A percentile compares a stretch with the other conserved stretches of the same genome.
phyloP scores from a whole-genome alignment of 2,113 vertebrate genomes.

The Pogonocichla stellata region DNA sequence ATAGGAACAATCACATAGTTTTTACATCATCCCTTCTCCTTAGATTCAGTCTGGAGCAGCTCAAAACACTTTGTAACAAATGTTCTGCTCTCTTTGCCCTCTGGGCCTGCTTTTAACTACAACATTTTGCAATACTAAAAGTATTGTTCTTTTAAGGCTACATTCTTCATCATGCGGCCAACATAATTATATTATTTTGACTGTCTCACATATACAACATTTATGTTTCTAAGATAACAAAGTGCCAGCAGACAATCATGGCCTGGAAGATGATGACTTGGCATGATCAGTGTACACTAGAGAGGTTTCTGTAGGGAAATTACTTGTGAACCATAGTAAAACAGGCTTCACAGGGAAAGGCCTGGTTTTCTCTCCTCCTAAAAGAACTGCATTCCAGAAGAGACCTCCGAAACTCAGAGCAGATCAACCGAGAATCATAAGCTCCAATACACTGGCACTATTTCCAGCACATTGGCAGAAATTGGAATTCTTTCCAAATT shows the following conservation, averaged over 20 bases:
- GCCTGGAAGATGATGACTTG: not conserved
- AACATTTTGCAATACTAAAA: not conserved
- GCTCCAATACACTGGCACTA: not conserved
- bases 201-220: not conserved
- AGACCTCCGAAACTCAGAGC: not conserved
- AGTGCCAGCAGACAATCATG: not conserved
- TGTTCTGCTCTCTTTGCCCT: not conserved
- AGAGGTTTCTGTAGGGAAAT: not conserved
- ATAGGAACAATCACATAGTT: not conserved
- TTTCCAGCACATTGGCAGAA: not conserved
- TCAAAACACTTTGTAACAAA: not conserved
- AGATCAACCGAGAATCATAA: not conserved
- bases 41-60: not conserved
- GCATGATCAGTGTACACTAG: fast-evolving
- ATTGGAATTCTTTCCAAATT: not conserved
- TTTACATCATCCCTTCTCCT: not conserved
- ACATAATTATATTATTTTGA: not conserved
- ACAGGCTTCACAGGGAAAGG: not conserved
- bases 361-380: not conserved
- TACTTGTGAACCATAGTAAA: not conserved
- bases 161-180: not conserved
- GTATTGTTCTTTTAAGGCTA: not conserved
- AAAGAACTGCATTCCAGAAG: not conserved
- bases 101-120: not conserved
- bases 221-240: not conserved